These are phyloP conservation scores for Psilanteris sp. DNA, from an alignment of 1,140 invertebrate genomes.

Conservation along the genomic window DNA sequence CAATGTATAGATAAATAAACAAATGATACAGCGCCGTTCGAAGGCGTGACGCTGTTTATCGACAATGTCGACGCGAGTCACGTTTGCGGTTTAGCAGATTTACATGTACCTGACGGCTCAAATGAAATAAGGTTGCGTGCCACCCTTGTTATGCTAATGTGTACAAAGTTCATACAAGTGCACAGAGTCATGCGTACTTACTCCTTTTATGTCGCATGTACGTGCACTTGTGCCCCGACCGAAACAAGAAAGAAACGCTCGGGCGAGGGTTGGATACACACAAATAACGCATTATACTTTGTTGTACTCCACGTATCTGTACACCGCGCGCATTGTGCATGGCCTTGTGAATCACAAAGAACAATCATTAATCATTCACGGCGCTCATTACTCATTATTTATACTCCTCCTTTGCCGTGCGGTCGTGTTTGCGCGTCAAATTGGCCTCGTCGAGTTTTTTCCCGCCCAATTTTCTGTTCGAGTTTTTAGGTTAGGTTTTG, in stretches of 20 bases:
- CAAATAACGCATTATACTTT: conserved; percentile 44
- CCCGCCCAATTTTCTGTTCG: too few species aligned
- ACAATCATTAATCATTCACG: conserved; percentile 48
- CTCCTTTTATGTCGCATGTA: conserved; percentile 49
- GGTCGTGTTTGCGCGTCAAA: background rate
- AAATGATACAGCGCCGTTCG: too few species aligned
- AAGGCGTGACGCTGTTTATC: conserved; percentile 5
- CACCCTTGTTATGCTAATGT: conserved; percentile 61
- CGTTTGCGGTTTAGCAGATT: conserved; percentile 61
- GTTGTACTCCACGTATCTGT: conserved; percentile 46
- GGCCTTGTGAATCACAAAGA: conserved; percentile 11
- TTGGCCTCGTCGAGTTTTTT: conserved; percentile 7
- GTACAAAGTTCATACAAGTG: conserved; percentile 57
- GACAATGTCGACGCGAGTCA: conserved; percentile 32
- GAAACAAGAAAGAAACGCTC: conserved; percentile 63
- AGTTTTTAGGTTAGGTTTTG: too few species aligned
- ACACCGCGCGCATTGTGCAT: conserved; percentile 8
- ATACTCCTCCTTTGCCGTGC: background rate
- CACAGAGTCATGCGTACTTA: conserved; percentile 61
- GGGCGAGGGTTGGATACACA: conserved; percentile 36
- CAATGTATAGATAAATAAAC: too few species aligned
- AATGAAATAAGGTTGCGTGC: conserved; percentile 54
- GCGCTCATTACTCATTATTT: conserved; percentile 25
- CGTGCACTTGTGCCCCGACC: conserved; percentile 62
- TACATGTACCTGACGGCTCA: conserved; percentile 62